phyloP scores from a whole-genome alignment of 2,113 vertebrate species.

The Balaenoptera acutorostrata region DNA sequence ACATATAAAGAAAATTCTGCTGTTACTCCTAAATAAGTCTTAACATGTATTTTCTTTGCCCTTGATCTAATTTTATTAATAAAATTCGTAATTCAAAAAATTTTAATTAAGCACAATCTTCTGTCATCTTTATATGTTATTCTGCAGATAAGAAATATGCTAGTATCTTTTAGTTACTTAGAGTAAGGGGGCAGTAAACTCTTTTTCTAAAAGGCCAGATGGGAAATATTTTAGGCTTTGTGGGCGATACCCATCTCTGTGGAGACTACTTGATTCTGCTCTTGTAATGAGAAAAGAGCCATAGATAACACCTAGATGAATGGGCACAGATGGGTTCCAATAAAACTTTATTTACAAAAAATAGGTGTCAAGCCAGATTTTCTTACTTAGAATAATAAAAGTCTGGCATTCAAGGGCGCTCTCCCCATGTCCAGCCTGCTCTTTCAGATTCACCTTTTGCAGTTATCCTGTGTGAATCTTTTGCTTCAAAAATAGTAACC shows the following conservation, averaged over 20 bases:
- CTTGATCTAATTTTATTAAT: neutral
- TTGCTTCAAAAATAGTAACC: neutral
- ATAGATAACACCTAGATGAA: neutral
- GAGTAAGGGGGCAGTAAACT: neutral
- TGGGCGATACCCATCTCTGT: neutral
- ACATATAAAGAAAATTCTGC: neutral
- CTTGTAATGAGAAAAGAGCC: neutral
- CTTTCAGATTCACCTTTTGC: neutral
- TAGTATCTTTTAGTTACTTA: neutral
- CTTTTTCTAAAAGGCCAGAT: neutral
- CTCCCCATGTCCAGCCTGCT: neutral
- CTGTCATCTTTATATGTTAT: neutral
- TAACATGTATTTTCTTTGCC: neutral
- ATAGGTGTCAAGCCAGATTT: neutral
- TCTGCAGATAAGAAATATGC: neutral
- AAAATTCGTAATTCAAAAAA: neutral
- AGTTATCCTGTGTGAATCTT: neutral
- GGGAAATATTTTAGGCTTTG: neutral
- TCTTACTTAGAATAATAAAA: neutral
- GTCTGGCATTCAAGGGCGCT: neutral
- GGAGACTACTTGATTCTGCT: neutral
- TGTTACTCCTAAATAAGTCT: neutral
- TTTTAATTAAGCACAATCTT: neutral
- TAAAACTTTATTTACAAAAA: conserved; percentile 9
- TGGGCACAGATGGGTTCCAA: neutral